Conservation (phyloP, 2,797 vertebrate species). For the Neomorphus geoffroyi region DNA sequence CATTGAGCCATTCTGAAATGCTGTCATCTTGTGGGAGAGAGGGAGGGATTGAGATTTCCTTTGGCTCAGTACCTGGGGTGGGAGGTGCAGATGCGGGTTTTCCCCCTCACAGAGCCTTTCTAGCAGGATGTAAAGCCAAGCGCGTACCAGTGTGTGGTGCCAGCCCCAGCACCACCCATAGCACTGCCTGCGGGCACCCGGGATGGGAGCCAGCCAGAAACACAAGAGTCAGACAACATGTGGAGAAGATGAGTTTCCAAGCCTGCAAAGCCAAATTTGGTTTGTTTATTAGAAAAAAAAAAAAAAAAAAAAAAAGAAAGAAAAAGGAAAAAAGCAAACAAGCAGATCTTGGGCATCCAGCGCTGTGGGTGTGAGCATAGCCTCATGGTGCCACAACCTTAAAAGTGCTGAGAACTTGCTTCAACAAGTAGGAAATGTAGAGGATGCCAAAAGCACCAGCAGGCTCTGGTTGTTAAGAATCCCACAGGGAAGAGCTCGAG, state of each 20-base stretch:
- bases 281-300: not conserved
- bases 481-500: not conserved
- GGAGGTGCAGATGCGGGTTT: not conserved
- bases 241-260: not conserved
- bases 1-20: not conserved
- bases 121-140: not conserved
- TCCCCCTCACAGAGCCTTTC: not conserved
- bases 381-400: not conserved
- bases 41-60: not conserved
- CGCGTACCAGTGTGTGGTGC: accelerated
- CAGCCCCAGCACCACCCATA: not conserved
- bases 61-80: not conserved
- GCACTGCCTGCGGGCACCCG: not conserved
- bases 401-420: not conserved
- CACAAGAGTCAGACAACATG: not conserved
- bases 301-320: too few species aligned
- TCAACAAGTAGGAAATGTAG: not conserved
- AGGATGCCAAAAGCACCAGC: not conserved
- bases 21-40: not conserved
- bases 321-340: not conserved
- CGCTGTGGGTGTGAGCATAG: not conserved
- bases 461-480: not conserved
- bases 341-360: not conserved
- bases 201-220: not conserved
- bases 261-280: not conserved